Conservation (phyloP, 2,113 vertebrate genomes). For the Syrrhaptes paradoxus region DNA sequence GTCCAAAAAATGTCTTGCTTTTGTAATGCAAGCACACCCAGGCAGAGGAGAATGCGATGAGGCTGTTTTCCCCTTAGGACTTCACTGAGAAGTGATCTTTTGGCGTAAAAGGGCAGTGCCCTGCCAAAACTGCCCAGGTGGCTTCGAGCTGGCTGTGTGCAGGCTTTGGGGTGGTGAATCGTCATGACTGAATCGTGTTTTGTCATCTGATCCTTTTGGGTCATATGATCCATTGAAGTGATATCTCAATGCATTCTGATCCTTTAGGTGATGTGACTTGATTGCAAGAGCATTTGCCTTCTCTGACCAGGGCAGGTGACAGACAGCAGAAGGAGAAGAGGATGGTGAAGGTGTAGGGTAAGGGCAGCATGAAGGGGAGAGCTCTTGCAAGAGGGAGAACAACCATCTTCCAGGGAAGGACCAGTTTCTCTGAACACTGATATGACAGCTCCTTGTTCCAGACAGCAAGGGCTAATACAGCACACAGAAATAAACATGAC, state of each 20-base stretch:
- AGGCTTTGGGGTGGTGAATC: not conserved
- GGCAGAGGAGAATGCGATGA: not conserved
- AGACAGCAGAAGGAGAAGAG: not conserved
- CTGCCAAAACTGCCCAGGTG: not conserved
- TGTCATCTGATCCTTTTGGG: not conserved
- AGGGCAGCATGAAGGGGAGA: not conserved
- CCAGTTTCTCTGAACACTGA: not conserved
- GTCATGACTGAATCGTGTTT: accelerated
- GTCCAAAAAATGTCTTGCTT: not conserved
- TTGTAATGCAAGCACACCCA: not conserved
- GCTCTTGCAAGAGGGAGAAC: not conserved
- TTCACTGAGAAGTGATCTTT: not conserved
- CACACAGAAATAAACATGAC: not conserved
- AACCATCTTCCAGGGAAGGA: not conserved
- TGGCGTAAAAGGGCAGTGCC: not conserved
- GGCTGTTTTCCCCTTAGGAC: not conserved
- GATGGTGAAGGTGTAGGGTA: not conserved
- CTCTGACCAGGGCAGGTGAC: not conserved
- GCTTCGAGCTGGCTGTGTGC: not conserved
- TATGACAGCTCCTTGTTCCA: not conserved
- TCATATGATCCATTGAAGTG: not conserved
- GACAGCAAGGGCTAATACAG: not conserved
- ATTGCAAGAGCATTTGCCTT: not conserved
- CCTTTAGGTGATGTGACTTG: not conserved
- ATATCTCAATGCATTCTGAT: not conserved